Evolutionary conservation across 2,113 vertebrate species (phyloP).

Genomic region (Leuciscus idus): DNA sequence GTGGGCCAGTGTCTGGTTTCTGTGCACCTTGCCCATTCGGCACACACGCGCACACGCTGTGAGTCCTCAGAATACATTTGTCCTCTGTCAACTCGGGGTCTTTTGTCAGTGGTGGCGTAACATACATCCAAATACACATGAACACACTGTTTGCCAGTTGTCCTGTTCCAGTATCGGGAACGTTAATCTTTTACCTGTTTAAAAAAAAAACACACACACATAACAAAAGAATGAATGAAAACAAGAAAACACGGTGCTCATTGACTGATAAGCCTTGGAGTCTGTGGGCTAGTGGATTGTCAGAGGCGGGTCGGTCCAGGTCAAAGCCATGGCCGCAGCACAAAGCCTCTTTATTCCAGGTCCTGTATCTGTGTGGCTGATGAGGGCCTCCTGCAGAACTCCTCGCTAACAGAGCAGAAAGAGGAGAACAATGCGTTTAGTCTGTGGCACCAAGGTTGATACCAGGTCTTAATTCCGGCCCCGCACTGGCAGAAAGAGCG

Average conservation of each 20-base stretch:
- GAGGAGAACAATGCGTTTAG: conserved; percentile 62
- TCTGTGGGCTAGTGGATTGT: conserved; percentile 64
- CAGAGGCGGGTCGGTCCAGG: conserved; percentile 60
- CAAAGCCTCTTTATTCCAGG: conserved; percentile 88
- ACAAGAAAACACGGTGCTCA: conserved; percentile 25
- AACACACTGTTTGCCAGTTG: conserved; percentile 78
- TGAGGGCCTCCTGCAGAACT: conserved; percentile 52
- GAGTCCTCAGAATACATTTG: conserved; percentile 29
- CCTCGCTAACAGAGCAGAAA: conserved; percentile 40
- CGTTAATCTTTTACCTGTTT: conserved; percentile 88
- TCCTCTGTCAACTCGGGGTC: conserved; percentile 3
- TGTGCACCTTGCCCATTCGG: conserved; percentile 69
- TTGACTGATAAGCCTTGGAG: conserved; percentile 80
- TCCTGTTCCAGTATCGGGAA: conserved; percentile 80
- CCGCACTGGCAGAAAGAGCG: conserved; percentile 53
- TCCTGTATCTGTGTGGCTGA: conserved; percentile 71
- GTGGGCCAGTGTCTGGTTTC: conserved; percentile 86
- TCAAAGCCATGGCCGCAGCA: conserved; percentile 79
- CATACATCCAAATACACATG: conserved; percentile 41
- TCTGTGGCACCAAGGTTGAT: conserved; percentile 65
- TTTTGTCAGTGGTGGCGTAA: conserved; percentile 33
- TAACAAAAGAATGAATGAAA: conserved; percentile 25
- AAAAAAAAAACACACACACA: conserved; percentile 59
- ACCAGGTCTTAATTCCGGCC: conserved; percentile 65
- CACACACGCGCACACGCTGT: background rate